Evolutionary conservation across 2,113 vertebrate genomes (phyloP).

Genomic region (Psettodes erumei): DNA sequence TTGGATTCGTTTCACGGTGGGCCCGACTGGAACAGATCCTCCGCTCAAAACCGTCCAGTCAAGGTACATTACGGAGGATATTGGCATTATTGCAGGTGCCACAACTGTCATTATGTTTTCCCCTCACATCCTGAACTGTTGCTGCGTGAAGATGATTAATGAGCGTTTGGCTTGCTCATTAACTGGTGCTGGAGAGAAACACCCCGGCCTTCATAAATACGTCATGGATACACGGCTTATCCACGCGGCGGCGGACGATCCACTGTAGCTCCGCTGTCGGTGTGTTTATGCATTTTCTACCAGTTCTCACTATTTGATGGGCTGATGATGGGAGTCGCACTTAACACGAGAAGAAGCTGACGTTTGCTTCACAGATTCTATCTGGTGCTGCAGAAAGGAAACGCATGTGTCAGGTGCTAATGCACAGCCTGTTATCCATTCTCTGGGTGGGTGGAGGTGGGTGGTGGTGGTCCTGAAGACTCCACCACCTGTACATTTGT

Average conservation of each 20-base stretch:
- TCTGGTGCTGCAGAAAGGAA: conserved; percentile 2
- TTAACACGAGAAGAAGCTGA: conserved; percentile 4
- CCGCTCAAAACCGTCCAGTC: conserved; percentile 40
- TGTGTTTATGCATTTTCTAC: conserved; percentile 22
- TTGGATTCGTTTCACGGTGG: conserved; percentile 54
- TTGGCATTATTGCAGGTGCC: conserved; percentile 62
- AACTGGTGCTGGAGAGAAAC: conserved; percentile 11
- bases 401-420: conserved; percentile 1
- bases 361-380: conserved; percentile 14
- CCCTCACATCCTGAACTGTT: conserved; percentile 36
- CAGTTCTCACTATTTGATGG: conserved; percentile 9
- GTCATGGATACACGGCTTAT: conserved; percentile 9
- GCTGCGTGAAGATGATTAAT: conserved; percentile 54
- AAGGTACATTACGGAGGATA: conserved; percentile 69
- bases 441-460: background rate
- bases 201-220: conserved; percentile 39
- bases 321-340: conserved; percentile 13
- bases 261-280: background rate
- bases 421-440: background rate
- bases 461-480: background rate
- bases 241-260: too few species aligned
- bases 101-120: conserved; percentile 42
- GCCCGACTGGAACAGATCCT: conserved; percentile 58
- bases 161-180: conserved; percentile 55
- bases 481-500: conserved; percentile 35